phyloP scores from a whole-genome alignment of 2,113 vertebrate genomes.

The Chionomys nivalis region DNA sequence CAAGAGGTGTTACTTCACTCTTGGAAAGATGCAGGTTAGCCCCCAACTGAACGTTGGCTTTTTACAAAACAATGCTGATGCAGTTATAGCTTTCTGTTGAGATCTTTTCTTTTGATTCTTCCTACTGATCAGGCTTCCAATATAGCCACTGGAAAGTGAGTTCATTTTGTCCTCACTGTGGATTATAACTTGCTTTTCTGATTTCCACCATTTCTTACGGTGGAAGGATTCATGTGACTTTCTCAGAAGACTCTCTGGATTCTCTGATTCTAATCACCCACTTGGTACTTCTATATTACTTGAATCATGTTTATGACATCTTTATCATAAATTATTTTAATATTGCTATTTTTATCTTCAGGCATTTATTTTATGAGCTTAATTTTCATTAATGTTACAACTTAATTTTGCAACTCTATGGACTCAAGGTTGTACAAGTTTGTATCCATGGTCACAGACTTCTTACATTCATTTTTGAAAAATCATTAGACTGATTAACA shows the following conservation, averaged over 20 bases:
- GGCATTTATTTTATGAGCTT: neutral
- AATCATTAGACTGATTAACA: neutral
- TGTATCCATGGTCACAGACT: neutral
- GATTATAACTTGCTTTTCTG: slow-evolving; percentile 25
- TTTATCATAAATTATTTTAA: slow-evolving; percentile 39
- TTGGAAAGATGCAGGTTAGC: neutral
- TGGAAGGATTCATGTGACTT: neutral
- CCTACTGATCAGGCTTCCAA: neutral
- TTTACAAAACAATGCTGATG: neutral
- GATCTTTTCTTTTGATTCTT: neutral
- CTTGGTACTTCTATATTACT: neutral
- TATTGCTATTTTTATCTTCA: neutral
- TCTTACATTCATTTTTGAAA: neutral
- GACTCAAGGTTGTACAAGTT: neutral
- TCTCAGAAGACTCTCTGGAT: neutral
- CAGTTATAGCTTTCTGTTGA: neutral
- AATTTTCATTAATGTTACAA: neutral
- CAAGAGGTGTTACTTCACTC: neutral
- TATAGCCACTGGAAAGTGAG: neutral
- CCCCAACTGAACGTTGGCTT: neutral
- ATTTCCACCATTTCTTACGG: neutral
- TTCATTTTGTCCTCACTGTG: neutral
- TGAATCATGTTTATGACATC: neutral
- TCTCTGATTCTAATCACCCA: neutral
- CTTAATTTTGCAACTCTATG: neutral